Base-by-base conservation (phyloP, 2,888 invertebrate genomes). In the Anticlea derivata region DNA sequence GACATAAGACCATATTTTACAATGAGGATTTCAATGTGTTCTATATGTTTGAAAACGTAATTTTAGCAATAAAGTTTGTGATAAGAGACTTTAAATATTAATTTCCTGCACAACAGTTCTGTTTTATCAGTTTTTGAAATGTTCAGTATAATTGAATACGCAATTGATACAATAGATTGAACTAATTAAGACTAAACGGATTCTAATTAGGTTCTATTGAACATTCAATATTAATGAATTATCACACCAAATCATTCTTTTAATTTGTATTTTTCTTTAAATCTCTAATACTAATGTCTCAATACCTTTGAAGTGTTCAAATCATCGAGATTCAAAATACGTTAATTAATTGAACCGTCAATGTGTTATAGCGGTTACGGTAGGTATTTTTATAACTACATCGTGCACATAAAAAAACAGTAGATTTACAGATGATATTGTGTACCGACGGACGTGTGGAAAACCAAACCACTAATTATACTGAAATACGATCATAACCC, bases 1-100 rank as follows among this genome's bases (percentile, higher is more conserved):
- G 40, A 33, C 35, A 47, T 37, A 38, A 35, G 39, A 44, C 5
- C 44, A 37, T 30, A 29, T 37, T 45, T 41, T 48, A 44, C 29
- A 39, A 34, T 43, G 44, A 48, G 20, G 33, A 24, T 34, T 44
- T 30, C 39, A 40, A 39, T 51, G 33, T 26, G 26, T 43, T 30
- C 27, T 48, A 17, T 29, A 37, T 43, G 11, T 43, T 50, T 75
- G 69, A 75, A 62, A 70, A 65, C 68, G 70, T 77, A 83, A 70
- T 75, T 63, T 78, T 84, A 89, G 89, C 88, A 87, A 87, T 89
- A 87, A 85, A 73, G 50, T 65, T 80, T 87, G 86, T 87, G 88
- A 88, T 88, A 87, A 80, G 78, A 71, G 57, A 68, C 55, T 69
- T 69, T 61, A 69, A 70, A 60, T 63, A 69, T 76, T 76, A 60